Percentiles rank a stretch among this genome's conserved stretches.
These are phyloP conservation scores for Clostera curtula DNA, from an alignment of 2,888 invertebrate species.

Conservation along the genomic window DNA sequence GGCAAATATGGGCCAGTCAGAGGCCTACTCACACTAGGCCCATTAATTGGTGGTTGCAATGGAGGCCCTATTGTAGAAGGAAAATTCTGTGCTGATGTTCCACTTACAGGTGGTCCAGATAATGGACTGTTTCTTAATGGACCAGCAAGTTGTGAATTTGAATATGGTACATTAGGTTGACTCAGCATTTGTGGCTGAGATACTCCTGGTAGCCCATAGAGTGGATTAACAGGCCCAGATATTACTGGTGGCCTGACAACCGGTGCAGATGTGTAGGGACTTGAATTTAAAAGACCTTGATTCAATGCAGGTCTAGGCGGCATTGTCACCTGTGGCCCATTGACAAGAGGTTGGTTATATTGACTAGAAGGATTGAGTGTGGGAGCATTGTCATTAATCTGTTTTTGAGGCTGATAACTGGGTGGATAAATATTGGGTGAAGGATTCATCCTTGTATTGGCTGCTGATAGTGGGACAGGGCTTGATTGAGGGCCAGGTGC, in stretches of 20 bases:
- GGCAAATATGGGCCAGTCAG: conserved; percentile 16
- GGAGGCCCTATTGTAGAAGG: conserved; percentile 18
- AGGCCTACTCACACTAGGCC: conserved; percentile 23
- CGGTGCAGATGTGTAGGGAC: conserved; percentile 27
- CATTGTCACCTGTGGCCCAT: conserved; percentile 46
- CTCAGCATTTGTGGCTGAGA: conserved; percentile 20
- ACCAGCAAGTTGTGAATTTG: conserved; percentile 28
- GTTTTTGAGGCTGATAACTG: conserved; percentile 38
- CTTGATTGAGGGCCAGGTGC: conserved; percentile 21
- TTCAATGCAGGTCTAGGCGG: conserved; percentile 14
- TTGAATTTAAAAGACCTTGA: conserved; percentile 29
- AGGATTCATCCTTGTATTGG: conserved; percentile 35
- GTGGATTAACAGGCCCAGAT: conserved; percentile 24
- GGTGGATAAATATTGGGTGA: conserved; percentile 38
- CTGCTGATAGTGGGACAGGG: conserved; percentile 33
- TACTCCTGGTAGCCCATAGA: conserved; percentile 24
- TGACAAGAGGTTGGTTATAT: conserved; percentile 44
- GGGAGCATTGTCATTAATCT: conserved; percentile 64
- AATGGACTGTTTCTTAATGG: conserved; percentile 44
- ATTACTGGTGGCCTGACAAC: conserved; percentile 25
- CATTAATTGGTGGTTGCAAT: conserved; percentile 30
- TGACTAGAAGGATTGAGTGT: conserved; percentile 65
- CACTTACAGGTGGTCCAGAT: conserved; percentile 31
- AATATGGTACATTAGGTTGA: conserved; percentile 39
- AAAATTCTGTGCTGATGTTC: conserved; percentile 20